Evolutionary conservation across 2,888 invertebrate species (phyloP).

Genomic region (Saturnia japonica): DNA sequence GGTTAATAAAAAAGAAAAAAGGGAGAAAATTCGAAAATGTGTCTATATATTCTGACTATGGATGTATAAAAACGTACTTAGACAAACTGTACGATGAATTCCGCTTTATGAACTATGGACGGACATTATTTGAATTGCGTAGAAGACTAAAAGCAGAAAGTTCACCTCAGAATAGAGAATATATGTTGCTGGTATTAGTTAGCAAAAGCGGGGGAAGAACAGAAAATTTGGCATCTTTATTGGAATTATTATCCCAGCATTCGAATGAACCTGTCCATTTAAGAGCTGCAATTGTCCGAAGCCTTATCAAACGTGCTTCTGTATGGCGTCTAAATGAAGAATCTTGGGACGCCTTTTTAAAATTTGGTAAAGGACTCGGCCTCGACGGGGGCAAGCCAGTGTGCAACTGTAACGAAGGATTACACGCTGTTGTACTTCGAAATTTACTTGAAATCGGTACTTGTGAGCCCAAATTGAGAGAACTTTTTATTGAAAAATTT

Average conservation of each 20-base stretch:
- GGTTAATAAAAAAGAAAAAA: background rate
- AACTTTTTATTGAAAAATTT: conserved; percentile 47
- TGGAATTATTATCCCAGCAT: conserved; percentile 47
- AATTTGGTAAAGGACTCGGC: conserved; percentile 55
- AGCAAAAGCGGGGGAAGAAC: conserved; percentile 60
- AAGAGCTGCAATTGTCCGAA: conserved; percentile 59
- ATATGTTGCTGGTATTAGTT: conserved; percentile 62
- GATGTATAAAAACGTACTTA: conserved; percentile 37
- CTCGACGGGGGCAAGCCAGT: conserved; percentile 51
- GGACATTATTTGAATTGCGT: conserved; percentile 52
- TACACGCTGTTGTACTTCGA: conserved; percentile 59
- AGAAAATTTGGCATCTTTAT: conserved; percentile 45
- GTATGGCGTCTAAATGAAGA: conserved; percentile 55
- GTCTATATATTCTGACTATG: background rate
- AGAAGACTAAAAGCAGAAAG: conserved; percentile 48
- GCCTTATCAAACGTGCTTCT: conserved; percentile 56
- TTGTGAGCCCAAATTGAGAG: conserved; percentile 34
- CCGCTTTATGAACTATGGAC: conserved; percentile 53
- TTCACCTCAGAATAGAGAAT: conserved; percentile 51
- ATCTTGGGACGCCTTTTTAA: conserved; percentile 51
- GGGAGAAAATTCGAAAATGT: background rate
- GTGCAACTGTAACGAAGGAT: conserved; percentile 53
- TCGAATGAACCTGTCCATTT: conserved; percentile 56
- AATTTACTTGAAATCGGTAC: conserved; percentile 40
- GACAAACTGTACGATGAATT: conserved; percentile 58